These are phyloP conservation scores for Myiopsitta monachus DNA, from an alignment of 2,113 vertebrate genomes.

Conservation along the genomic window DNA sequence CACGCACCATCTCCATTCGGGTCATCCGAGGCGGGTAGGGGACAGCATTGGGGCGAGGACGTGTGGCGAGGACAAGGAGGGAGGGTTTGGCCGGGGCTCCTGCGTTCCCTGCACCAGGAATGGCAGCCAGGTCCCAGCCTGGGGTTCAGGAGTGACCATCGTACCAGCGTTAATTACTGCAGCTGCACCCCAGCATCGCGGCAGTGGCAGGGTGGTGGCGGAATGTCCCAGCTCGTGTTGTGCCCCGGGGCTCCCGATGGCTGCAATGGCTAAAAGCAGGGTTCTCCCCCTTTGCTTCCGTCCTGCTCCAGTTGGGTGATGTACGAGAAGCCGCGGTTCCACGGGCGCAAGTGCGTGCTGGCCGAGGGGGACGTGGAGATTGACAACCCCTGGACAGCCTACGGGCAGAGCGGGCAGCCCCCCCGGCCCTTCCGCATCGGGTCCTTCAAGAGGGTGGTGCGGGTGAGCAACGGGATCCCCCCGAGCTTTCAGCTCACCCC, in stretches of 20 bases:
- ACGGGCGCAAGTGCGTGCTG: slow-evolving; percentile 86
- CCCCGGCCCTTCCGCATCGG: slow-evolving; percentile 76
- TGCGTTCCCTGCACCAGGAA: fast-evolving
- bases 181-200: background rate
- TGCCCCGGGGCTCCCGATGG: background rate
- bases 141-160: background rate
- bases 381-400: slow-evolving; percentile 62
- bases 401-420: slow-evolving; percentile 10
- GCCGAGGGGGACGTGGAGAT: slow-evolving; percentile 89
- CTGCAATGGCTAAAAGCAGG: background rate
- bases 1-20: slow-evolving; percentile 82
- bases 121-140: background rate
- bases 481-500: background rate
- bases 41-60: background rate
- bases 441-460: slow-evolving; percentile 85
- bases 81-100: fast-evolving
- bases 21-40: slow-evolving; percentile 92
- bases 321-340: slow-evolving; percentile 89
- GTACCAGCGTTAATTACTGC: fast-evolving
- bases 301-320: slow-evolving; percentile 84
- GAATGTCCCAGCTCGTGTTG: background rate
- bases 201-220: background rate
- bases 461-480: slow-evolving; percentile 68
- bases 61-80: fast-evolving
- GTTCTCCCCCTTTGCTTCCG: background rate